These are phyloP conservation scores for Monomorium pharaonis DNA, from an alignment of 1,140 invertebrate species.

Conservation along the genomic window DNA sequence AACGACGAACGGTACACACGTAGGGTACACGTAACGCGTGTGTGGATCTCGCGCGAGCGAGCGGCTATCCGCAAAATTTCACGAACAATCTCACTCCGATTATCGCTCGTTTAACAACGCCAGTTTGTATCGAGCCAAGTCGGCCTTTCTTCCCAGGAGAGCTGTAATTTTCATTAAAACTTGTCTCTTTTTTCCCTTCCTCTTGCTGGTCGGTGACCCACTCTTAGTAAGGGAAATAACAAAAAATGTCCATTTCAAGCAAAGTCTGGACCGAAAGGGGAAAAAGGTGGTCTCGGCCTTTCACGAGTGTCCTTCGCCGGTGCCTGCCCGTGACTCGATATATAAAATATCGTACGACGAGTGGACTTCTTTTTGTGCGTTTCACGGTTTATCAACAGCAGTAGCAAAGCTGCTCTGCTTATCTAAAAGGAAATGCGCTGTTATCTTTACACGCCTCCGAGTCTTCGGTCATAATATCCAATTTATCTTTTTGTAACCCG, in stretches of 20 bases:
- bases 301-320: slow-evolving; percentile 2
- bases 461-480: neutral
- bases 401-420: neutral
- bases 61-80: neutral
- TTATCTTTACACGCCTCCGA: neutral
- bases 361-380: neutral
- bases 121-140: too few relatives aligned
- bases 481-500: neutral
- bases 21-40: slow-evolving; percentile 22
- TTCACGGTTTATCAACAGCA: slow-evolving; percentile 5
- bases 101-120: neutral
- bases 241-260: neutral
- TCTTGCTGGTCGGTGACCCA: too few relatives aligned
- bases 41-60: neutral
- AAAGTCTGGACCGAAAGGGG: neutral
- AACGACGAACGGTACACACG: slow-evolving; percentile 6
- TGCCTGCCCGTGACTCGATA: neutral
- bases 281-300: neutral
- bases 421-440: neutral
- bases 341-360: slow-evolving; percentile 1
- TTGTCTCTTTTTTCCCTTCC: neutral
- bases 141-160: neutral
- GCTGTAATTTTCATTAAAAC: slow-evolving; percentile 9
- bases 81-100: neutral
- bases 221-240: too few relatives aligned